Evolutionary conservation across 2,888 invertebrate species (phyloP).

Genomic region (Drosophila niveifrons): DNA sequence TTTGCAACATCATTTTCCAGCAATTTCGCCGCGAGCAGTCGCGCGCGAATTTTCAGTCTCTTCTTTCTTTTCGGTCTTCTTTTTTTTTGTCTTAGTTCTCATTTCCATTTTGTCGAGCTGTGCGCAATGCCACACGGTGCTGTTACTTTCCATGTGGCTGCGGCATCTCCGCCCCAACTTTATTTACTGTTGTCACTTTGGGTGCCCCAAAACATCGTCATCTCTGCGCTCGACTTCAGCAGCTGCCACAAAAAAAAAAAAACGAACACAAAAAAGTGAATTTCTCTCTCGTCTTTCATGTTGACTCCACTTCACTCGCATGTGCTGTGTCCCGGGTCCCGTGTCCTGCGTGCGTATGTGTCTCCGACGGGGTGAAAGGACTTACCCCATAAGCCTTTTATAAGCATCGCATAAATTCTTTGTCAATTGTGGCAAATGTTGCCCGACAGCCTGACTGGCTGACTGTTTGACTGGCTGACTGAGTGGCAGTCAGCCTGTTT

Average conservation of each 20-base stretch:
- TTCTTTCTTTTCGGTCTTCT: conserved; percentile 34
- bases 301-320: conserved; percentile 18
- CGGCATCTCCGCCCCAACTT: conserved; percentile 40
- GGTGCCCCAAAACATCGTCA: conserved; percentile 40
- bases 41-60: conserved; percentile 39
- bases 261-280: conserved; percentile 70
- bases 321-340: conserved; percentile 6
- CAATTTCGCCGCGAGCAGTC: conserved; percentile 52
- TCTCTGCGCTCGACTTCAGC: conserved; percentile 13
- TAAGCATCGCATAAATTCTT: conserved; percentile 77
- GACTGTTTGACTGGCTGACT: conserved; percentile 14
- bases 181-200: conserved; percentile 66
- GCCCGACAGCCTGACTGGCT: conserved; percentile 20
- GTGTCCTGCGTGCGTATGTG: conserved; percentile 14
- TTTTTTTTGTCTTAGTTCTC: conserved; percentile 29
- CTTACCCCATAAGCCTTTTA: conserved; percentile 73
- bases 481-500: conserved; percentile 14
- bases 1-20: conserved; percentile 68
- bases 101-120: conserved; percentile 27
- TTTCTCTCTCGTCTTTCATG: conserved; percentile 39
- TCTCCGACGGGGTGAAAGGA: conserved; percentile 54
- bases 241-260: conserved; percentile 47
- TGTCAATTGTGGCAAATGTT: conserved; percentile 77
- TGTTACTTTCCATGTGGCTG: conserved; percentile 4
- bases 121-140: not conserved